Base-by-base conservation (phyloP, 2,888 invertebrate genomes). In the Chloroclysta siterata region DNA sequence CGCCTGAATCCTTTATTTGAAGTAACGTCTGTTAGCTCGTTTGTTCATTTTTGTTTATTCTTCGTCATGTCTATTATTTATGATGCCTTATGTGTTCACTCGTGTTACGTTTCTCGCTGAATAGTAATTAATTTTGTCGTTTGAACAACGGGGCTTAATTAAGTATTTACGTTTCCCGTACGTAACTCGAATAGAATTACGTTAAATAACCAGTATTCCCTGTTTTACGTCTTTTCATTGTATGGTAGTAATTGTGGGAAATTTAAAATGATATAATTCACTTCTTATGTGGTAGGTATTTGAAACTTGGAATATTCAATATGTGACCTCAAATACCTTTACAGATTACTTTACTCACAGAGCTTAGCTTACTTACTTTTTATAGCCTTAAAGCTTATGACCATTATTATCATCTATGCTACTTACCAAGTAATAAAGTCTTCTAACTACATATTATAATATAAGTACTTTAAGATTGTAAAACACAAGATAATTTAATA, bases 101-200 rank as follows among this genome's bases (percentile, higher is more conserved):
- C 36, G 11, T 60, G 51, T 57, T 58, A 17, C 48, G 48, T 53
- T 61, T 56, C 58, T 36, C 29, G 7, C 55, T 65, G 54, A 61
- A 56, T 59, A 56, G 59, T 61, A 52, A 69, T 65, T 67, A 56
- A 59, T 61, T 48, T 59, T 56, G 48, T 65, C 60, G 53, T 65
- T 66, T 56, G 56, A 53, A 65, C 48, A 53, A 55, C 52, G 55
- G 33, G 11, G 54, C 41, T 54, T 63, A 53, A 63, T 58, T 60
- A 52, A 60, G 44, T 56, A 58, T 65, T 63, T 59, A 61, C 41
- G 48, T 52, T 51, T 53, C 41, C 6, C 44, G 41, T 46, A 29
- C 33, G 28, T 42, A 52, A 52, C 15, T 46, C n/a, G 36, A 54
- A 51, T 28, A 60, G 44, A 60, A 22, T 63, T 28, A n/a, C 7